Base-by-base conservation (phyloP, 2,888 invertebrate genomes). In the Eilema depressum region DNA sequence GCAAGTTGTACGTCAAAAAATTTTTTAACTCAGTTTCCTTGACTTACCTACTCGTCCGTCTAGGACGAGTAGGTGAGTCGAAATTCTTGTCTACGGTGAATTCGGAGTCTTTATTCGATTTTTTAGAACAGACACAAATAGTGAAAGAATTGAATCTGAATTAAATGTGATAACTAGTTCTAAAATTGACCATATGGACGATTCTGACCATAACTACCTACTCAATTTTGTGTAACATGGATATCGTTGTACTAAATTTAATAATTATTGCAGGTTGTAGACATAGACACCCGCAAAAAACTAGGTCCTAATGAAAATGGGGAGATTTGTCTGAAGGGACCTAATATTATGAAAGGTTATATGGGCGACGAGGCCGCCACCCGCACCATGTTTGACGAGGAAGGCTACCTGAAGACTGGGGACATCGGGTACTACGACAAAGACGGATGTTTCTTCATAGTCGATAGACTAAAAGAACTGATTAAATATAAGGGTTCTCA, bases 401-500 rank as follows among this genome's bases (percentile, higher is more conserved):
- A 93, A 69, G 92, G 92, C 0, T 93, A 84, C 74, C 80, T 93
- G 61, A 91, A 88, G 79, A 92, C 92, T 17, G 93, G 93, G 2
- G 93, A 93, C 77, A 88, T 93, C 63, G 93, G 93, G 0, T 92
- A 89, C 80, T 93, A 91, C 68, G 93, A 93, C 71, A 69, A 83
- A n/a, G 93, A 93, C 26, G 92, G 92, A 0, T 89, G 85, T 73
- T 89, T 93, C 83, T 93, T 90, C 73, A 87, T 93, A 14, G 91
- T 92, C 25, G 93, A 93, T 70, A 77, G 93, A 20, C 79, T 93
- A 14, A 93, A 93, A 71, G 93, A 93, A 76, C 85, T 93, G 11
- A 92, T 93, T 71, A 93, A 93, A 76, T 93, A 93, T 73, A 93
- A 93, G 70, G 92, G 92, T 11, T 66, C 77, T 65, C 97, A 97